Percentiles rank a stretch among this genome's conserved stretches.
Evolutionary conservation across 2,113 vertebrate genomes (phyloP).

Genomic region (Lampris incognitus): DNA sequence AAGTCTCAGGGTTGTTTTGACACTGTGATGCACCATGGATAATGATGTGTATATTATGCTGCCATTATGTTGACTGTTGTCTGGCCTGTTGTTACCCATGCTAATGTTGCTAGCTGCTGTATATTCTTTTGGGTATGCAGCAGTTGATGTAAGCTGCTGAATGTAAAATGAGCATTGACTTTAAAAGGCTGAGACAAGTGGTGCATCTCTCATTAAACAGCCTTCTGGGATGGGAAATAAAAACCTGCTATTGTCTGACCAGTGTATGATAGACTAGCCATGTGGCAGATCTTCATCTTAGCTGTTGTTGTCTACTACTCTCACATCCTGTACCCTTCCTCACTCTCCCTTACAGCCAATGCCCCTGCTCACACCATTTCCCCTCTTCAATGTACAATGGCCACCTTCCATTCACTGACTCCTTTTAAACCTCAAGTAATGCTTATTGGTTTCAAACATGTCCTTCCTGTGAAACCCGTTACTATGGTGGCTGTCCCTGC

Average conservation of each 20-base stretch:
- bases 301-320: neutral
- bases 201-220: neutral
- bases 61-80: neutral
- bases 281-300: constrained; percentile 40
- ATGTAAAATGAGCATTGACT: constrained; percentile 1
- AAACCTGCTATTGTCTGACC: too few relatives aligned
- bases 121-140: constrained; percentile 16
- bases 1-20: constrained; percentile 58
- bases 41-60: constrained; percentile 52
- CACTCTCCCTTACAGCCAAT: neutral
- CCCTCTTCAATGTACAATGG: constrained; percentile 59
- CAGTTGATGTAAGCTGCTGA: constrained; percentile 23
- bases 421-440: constrained; percentile 60
- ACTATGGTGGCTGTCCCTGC: constrained; percentile 51
- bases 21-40: constrained; percentile 60
- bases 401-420: constrained; percentile 65
- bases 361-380: constrained; percentile 42
- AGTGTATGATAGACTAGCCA: constrained; percentile 14
- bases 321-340: constrained; percentile 22
- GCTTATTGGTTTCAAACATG: constrained; percentile 76
- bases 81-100: neutral
- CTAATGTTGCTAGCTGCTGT: neutral
- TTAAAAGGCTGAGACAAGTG: neutral
- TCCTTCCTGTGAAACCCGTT: constrained; percentile 72
- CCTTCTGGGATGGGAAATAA: too few relatives aligned